Base-by-base conservation (phyloP, 2,888 invertebrate genomes). In the Acrobasis consociella region DNA sequence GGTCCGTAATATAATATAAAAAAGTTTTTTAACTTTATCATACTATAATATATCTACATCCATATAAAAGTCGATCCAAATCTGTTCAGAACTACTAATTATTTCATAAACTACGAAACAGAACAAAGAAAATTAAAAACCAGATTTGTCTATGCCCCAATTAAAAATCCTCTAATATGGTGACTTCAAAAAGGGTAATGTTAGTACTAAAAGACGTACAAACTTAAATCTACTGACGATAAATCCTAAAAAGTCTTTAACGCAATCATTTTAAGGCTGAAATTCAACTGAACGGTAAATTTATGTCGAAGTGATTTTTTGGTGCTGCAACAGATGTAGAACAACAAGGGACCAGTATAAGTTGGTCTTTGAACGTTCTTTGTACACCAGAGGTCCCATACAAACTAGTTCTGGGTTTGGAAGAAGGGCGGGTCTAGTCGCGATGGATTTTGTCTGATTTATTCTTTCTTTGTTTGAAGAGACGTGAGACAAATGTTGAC, bases 391-490 rank as follows among this genome's bases (percentile, higher is more conserved):
- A 65, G 65, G 66, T 73, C 77, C 75, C 68, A 69, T 77, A 68
- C 70, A 69, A 69, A 77, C 63, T 64, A 62, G 69, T 72, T 72
- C 67, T 52, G 67, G 60, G 39, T 71, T 66, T 77, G 72, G 83
- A 77, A 80, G 78, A 70, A 74, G 66, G 75, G 76, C 15, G 68
- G 80, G 38, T 74, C 86, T 65, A 31, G 61, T 59, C 72, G 64
- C 0, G 16, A 16, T 83, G 85, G 89, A 60, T 65, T 62, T 68
- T 63, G 70, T 72, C 82, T 89, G 90, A 90, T 91, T 90, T 90
- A 91, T 90, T 87, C 82, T 85, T 87, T 89, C 90, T 91, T 91
- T 91, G 91, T 90, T 89, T 86, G 85, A 77, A 74, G 75, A 74
- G 56, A 72, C 78, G 79, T 81, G 74, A 72, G 82, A 84, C 85